Evolutionary conservation across 1,140 invertebrate genomes (phyloP), one percentile per base, ranked within the genome.

Genomic region (Sipha flava): DNA sequence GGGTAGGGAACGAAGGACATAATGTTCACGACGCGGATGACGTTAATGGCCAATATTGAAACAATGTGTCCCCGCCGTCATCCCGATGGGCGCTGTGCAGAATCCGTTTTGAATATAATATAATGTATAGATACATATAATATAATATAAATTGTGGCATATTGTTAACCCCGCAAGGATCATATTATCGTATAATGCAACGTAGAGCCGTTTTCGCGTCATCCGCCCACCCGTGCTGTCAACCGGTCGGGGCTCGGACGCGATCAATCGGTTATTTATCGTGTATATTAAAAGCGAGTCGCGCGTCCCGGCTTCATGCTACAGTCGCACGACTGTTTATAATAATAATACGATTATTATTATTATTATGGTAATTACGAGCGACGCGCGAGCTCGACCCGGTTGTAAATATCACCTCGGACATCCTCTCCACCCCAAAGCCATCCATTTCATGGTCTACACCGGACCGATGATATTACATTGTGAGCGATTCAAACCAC

Each of bases 141-240:
- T n/a, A n/a, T 75, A 52, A 75, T 75, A 75, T 75, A 75, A 75
- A 75, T 75, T 75, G 18, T 75, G 72, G 72, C 72, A 75, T 75
- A 75, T 75, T 75, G 72, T 75, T 75, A 75, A 75, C 72, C n/a
- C 72, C 72, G 64, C 64, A 34, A 75, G 29, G 72, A 75, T 75
- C 47, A 31, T 34, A 70, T 29, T 7, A n/a, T 52, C 49, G 18
- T 14, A 66, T 66, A 66, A 34, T 66, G 18, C 21, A 66, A 66
- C 40, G 43, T 26, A 66, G 34, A 43, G 21, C 16, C 34, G 34
- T 40, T 37, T 31, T n/a, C 23, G 21, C 9, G 5, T 23, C 37
- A 6, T 52, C 9, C 34, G 10, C 26, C 12, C 47, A 29, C 21
- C 70, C 45, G n/a, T 16, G 4, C 12, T 14, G 2, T 37, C 31